Base-by-base conservation (phyloP, 1,140 invertebrate genomes). In the Drosophila azteca region DNA sequence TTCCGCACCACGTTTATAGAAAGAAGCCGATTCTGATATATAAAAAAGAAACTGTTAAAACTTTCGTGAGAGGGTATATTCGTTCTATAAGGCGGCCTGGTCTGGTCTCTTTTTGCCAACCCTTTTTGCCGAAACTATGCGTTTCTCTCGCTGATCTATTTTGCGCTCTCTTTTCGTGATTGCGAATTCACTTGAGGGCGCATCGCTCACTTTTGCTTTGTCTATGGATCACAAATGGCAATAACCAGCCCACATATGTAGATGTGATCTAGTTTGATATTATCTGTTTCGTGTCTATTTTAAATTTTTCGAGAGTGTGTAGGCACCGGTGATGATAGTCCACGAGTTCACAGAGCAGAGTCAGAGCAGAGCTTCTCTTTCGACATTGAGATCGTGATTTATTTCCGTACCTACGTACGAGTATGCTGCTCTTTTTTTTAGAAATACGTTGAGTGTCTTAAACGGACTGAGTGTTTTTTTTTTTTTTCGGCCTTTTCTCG, bases 351-450 rank as follows among this genome's bases (percentile, higher is more conserved):
- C 65, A 49, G 17, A 46, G 24, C 51, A 41, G 17, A 68, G 66
- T 29, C 66, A 44, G 51, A 57, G 11, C 35, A 39, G 35, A 11
- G 52, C 44, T 57, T 58, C 57, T 69, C 51, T 69, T 58, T 57
- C 66, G 66, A 45, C 66, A 69, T 69, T 69, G 66, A 69, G 66
- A 35, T 69, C 17, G 66, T 69, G 66, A 69, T 69, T 68, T 69
- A 69, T 69, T 69, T 69, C 66, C 66, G 66, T 52, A 13, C 35
- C 3, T 4, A 13, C 35, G 11, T 4, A 39, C 11, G 11, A 69
- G 43, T n/a, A 49, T 54, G 51, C 24, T 69, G 55, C 31, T 52
- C 20, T 50, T 35, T 68, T 69, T 68, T 24, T 45, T 64, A 44
- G 50, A 44, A 39, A 17, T 43, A 44, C 41, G 55, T 69, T 69